Percentiles rank a stretch among this genome's conserved stretches.
Evolutionary conservation across 2,888 invertebrate genomes (phyloP).

Genomic region (Pammene aurita): DNA sequence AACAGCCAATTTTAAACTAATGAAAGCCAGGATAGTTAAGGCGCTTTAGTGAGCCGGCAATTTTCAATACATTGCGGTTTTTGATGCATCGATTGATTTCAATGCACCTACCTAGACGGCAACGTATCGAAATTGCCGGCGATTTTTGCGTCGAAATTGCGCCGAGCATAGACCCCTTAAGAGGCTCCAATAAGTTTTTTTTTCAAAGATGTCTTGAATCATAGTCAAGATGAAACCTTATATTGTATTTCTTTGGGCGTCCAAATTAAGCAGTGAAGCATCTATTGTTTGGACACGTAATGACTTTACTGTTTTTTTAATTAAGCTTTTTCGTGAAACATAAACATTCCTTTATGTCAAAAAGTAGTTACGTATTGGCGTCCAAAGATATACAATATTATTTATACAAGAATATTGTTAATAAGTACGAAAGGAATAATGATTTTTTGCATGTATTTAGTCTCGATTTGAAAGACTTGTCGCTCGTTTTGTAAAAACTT

Average conservation of each 20-base stretch:
- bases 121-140: too few relatives aligned
- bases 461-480: conserved; percentile 23
- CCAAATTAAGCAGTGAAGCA: background rate
- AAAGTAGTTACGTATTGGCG: background rate
- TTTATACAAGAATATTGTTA: background rate
- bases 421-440: background rate
- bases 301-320: conserved; percentile 4
- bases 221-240: background rate
- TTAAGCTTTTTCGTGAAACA: background rate
- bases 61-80: too few relatives aligned
- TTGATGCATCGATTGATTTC: too few relatives aligned
- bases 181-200: background rate
- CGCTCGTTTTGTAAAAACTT: conserved; percentile 17
- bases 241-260: conserved; percentile 17
- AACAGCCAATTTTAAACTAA: background rate
- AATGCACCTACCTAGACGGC: too few relatives aligned
- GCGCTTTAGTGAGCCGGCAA: too few relatives aligned
- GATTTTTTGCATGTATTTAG: conserved; percentile 3
- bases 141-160: too few relatives aligned
- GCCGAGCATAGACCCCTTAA: too few relatives aligned
- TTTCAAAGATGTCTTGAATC: conserved; percentile 7
- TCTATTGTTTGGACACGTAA: conserved; percentile 1
- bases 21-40: too few relatives aligned
- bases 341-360: conserved; percentile 20
- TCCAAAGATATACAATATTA: conserved; percentile 14